Base-by-base conservation (phyloP, 2,797 vertebrate genomes). In the Microhierax caerulescens region DNA sequence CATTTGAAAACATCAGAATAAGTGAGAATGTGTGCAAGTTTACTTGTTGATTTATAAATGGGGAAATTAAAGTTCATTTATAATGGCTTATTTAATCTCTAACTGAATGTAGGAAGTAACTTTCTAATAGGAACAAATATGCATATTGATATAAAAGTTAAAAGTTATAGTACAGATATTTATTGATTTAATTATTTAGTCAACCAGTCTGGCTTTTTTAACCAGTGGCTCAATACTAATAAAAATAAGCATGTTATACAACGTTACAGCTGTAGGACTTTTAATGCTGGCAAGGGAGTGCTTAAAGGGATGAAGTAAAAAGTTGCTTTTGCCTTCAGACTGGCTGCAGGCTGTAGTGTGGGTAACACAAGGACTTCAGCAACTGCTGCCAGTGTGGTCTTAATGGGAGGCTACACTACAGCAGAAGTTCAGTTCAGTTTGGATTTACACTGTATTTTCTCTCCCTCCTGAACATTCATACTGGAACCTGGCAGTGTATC, bases 341-440 rank as follows among this genome's bases (percentile, higher is more conserved):
- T 2, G 7, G 32, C 39, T 74, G 37, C 53, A 77, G 51, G 30
- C 43, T 65, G 59, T 39, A 7, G 27, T 20, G 34, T 39, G 74
- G 70, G 37, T 67, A 70, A 67, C n/a, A 17, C 1, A 5, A 85
- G 78, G 68, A 50, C 36, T 87, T 74, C 0, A 14, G 65, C 47
- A 48, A 23, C 64, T 68, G 61, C n/a, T 92, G 20, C 32, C 32
- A 5, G 6, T 45, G 50, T 17, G 11, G 56, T 63, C 81, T 95
- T 96, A 93, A 88, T 73, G 73, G 94, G 70, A 96, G 84, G 60
- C 79, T 93, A 83, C 17, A 22, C n/a, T 92, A 89, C 95, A 95
- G 93, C 59, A 73, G 89, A 96, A 97, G 97, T 95, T 78, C 79
- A 91, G 36, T 85, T 96, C 61, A 30, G 73, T 96, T 95, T 91